Conservation (phyloP, 2,113 vertebrate species). For the Peromyscus leucopus region DNA sequence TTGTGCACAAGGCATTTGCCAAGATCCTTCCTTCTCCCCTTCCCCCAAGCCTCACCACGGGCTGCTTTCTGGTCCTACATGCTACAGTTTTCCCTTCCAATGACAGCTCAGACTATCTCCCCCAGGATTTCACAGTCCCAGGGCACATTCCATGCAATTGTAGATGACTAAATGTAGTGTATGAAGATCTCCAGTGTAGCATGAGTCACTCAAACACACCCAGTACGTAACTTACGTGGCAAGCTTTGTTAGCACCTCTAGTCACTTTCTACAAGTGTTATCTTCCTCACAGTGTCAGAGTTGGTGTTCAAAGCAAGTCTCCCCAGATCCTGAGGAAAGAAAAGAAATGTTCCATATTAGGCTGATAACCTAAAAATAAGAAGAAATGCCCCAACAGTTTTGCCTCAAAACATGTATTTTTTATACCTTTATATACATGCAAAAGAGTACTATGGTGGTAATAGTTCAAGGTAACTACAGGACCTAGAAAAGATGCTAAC, state of each 20-base stretch:
- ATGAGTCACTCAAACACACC: neutral
- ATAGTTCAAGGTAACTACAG: neutral
- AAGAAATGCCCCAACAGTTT: constrained; percentile 13
- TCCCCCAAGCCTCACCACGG: neutral
- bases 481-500: neutral
- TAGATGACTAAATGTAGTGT: neutral
- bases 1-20: constrained; percentile 60
- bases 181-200: neutral
- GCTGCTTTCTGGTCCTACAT: neutral
- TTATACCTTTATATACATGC: neutral
- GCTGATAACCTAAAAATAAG: neutral
- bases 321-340: neutral
- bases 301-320: neutral
- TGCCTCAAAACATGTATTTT: constrained; percentile 10
- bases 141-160: neutral
- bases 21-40: neutral
- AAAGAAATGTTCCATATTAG: neutral
- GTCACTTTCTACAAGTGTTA: neutral
- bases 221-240: neutral
- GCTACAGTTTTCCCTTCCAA: neutral
- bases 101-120: constrained; percentile 34
- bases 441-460: neutral
- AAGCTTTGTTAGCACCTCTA: neutral
- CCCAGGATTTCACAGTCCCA: neutral
- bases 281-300: neutral